Base-by-base conservation (phyloP, 2,797 vertebrate species). In the Gymnothorax javanicus region DNA sequence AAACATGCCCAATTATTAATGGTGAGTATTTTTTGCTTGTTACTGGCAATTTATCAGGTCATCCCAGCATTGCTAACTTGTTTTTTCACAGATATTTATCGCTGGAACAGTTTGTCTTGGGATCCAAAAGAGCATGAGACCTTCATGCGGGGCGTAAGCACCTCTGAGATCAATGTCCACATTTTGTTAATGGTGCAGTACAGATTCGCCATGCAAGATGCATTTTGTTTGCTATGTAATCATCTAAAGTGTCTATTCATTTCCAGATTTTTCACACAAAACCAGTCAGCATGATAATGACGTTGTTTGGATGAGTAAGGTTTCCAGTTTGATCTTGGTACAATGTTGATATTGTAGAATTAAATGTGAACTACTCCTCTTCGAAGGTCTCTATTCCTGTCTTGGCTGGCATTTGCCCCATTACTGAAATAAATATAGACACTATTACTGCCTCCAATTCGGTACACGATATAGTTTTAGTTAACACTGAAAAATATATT, bases 181-280 rank as follows among this genome's bases (percentile, higher is more conserved):
- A 94, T 94, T 95, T 94, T 94, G 92, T 92, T 90, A 92, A 92
- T 94, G 91, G 88, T 89, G 91, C 91, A 91, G 88, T 33, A 73
- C 91, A 91, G 93, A 94, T 91, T 91, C 87, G 94, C 94, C 94
- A 94, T 94, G 94, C 92, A 94, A 93, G 94, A 95, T 94, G 93
- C 93, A 95, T 95, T 94, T 94, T 13, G 71, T 94, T 93, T 93
- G 93, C 94, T 93, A 83, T 91, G 86, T 83, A 89, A 89, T 88
- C 73, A 87, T 94, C 93, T 94, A 87, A 93, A 91, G 92, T 85
- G 88, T 9, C 94, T 90, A 94, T 96, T 95, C 95, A 96, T 95
- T 69, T 86, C 81, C 89, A 90, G 84, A 94, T 95, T 94, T 75
- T 95, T 93, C 94, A 94, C 94, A 95, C 89, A 93, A 92, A 94